A percentile compares a stretch with the other conserved stretches of the same genome.
phyloP scores from a whole-genome alignment of 2,797 vertebrate species.

The Diglossa cyanea region DNA sequence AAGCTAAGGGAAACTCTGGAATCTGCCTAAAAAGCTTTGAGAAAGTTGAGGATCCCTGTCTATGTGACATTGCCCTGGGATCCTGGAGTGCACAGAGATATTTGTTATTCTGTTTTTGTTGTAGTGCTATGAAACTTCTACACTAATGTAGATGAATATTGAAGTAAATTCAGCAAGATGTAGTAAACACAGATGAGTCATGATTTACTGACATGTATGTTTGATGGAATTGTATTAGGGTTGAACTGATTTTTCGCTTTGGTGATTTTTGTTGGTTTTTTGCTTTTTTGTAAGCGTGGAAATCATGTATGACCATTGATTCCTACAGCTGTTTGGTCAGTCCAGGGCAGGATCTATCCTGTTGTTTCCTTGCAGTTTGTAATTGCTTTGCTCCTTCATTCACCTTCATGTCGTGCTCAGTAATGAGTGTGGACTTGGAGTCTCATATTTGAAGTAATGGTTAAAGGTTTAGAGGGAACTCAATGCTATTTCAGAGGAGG shows the following conservation, averaged over 20 bases:
- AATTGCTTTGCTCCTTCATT: background rate
- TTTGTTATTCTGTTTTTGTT: background rate
- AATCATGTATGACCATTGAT: background rate
- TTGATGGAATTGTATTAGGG: background rate
- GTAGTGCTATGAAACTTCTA: background rate
- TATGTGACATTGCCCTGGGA: background rate
- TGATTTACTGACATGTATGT: background rate
- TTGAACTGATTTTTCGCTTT: background rate
- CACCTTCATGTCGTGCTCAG: background rate
- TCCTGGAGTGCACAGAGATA: background rate
- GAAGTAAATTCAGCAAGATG: background rate
- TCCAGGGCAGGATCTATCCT: background rate
- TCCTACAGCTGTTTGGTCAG: background rate
- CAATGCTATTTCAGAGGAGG: background rate
- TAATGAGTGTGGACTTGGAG: background rate
- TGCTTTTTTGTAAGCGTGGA: background rate
- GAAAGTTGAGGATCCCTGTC: background rate
- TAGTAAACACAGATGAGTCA: background rate
- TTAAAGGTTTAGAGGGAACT: background rate
- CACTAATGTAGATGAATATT: background rate
- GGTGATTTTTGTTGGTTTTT: fast-evolving
- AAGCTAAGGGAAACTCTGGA: background rate
- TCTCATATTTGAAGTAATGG: background rate
- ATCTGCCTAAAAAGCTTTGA: background rate
- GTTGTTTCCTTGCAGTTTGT: background rate